These are phyloP conservation scores for Drymonia ruficornis DNA, from an alignment of 2,888 invertebrate genomes.

Conservation along the genomic window DNA sequence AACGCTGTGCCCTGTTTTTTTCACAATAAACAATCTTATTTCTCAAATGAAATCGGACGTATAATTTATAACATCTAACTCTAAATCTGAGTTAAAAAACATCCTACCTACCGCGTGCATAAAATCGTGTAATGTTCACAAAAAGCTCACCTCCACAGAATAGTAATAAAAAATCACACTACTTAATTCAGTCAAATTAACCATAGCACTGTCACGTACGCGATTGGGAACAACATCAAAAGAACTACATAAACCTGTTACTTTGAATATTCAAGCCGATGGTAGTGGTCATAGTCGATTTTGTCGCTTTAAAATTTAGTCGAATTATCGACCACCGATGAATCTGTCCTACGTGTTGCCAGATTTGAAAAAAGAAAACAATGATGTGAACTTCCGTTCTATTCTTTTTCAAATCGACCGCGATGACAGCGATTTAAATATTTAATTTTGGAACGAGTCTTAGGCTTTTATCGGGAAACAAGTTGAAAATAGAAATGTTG, in stretches of 20 bases:
- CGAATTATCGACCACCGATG: conserved; percentile 51
- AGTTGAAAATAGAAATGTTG: too few relatives aligned
- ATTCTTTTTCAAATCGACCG: conserved; percentile 53
- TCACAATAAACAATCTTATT: conserved; percentile 58
- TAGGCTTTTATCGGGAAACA: conserved; percentile 23
- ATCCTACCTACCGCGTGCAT: conserved; percentile 68
- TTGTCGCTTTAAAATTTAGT: conserved; percentile 42
- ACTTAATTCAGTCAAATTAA: conserved; percentile 68
- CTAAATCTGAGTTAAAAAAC: conserved; percentile 39
- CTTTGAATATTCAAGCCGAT: conserved; percentile 31
- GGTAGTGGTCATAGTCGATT: conserved; percentile 26
- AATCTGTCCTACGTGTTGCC: conserved; percentile 53
- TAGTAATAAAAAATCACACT: conserved; percentile 52
- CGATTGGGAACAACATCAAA: conserved; percentile 48
- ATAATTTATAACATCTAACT: conserved; percentile 47
- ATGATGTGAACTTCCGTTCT: conserved; percentile 63
- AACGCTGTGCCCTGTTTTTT: conserved; percentile 58
- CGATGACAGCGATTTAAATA: conserved; percentile 52
- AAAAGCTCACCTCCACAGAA: conserved; percentile 42
- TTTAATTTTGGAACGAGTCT: conserved; percentile 50
- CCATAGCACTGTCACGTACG: conserved; percentile 70
- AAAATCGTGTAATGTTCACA: conserved; percentile 59
- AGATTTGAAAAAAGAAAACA: conserved; percentile 46
- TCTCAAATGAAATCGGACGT: conserved; percentile 52
- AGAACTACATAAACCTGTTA: conserved; percentile 46